Conservation (phyloP, 2,797 vertebrate species). For the Miichthys miiuy region DNA sequence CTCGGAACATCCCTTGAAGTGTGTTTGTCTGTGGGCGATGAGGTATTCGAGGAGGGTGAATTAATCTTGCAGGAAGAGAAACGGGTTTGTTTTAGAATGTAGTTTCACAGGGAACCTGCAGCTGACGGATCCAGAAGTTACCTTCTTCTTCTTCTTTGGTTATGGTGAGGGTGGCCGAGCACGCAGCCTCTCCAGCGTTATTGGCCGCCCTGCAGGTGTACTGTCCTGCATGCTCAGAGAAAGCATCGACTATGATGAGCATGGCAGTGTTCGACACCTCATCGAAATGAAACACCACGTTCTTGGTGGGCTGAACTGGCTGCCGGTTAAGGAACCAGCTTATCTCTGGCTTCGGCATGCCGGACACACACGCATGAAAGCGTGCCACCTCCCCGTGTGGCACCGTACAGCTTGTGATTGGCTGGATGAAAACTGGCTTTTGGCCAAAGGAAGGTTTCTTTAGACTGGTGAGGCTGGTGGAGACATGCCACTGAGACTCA, state of each 20-base stretch:
- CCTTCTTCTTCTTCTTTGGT: conserved; percentile 87
- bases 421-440: conserved; percentile 92
- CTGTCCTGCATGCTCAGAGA: conserved; percentile 91
- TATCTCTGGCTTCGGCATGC: conserved; percentile 90
- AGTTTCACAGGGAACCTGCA: conserved; percentile 13
- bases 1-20: conserved; percentile 53
- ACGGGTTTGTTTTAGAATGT: background rate
- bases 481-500: conserved; percentile 84
- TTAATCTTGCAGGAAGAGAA: conserved; percentile 21
- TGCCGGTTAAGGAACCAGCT: conserved; percentile 93
- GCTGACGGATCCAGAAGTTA: conserved; percentile 80
- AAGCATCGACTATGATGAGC: conserved; percentile 95
- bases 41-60: conserved; percentile 5
- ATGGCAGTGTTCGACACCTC: conserved; percentile 90
- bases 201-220: conserved; percentile 94
- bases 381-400: conserved; percentile 91
- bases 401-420: conserved; percentile 90
- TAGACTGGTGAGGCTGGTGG: conserved; percentile 82
- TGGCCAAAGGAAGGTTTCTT: conserved; percentile 90
- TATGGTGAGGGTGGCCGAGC: conserved; percentile 90
- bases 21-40: background rate
- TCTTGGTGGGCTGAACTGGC: conserved; percentile 88
- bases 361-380: conserved; percentile 91
- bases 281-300: conserved; percentile 95
- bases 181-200: conserved; percentile 90